Evolutionary conservation across 2,888 invertebrate genomes (phyloP), one percentile per base, ranked within the genome.

Genomic region (Hirtodrosophila histrioides): DNA sequence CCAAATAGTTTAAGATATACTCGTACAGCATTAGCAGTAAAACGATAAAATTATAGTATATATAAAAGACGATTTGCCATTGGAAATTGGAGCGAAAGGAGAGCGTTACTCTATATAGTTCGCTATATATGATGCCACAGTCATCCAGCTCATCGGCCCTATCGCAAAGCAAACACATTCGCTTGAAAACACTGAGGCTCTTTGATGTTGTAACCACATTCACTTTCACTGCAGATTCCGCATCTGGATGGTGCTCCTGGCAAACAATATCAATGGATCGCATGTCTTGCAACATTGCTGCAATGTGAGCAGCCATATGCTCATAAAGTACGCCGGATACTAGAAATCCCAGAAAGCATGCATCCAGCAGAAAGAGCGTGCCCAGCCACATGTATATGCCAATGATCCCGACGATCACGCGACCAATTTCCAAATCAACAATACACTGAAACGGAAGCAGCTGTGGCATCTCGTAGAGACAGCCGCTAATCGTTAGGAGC

Each of bases 21-120:
- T 85, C 67, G 11, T 90, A 85, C n/a, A 90, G 58, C 56, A 88
- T 75, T 4, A 88, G 64, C 24, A 88, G 76, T 31, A 89, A 69
- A 2, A 78, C 73, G 29, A 88, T 71, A 2, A 90, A 78, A 39
- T 89, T 84, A 23, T 88, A 84, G 53, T 90, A 90, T 7, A 90
- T 81, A 17, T 82, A 88, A 51, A 88, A 89, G 3, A 89, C 39
- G 0, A 90, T 85, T 37, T 89, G 89, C 66, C 88, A 85, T n/a
- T 90, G 88, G 17, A 89, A 76, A 29, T 89, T 78, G 7, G 46
- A 4, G 1, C 81, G 65, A 46, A 89, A 90, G 0, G 68, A 53
- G 3, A 69, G 57, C 0, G 85, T 88, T 0, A 88, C 12, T 0
- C 60, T 68, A 31, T 84, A 90, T 2, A 90, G 58, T 6, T 80